Evolutionary conservation across 2,888 invertebrate genomes (phyloP).

Genomic region (Thumatha senex): DNA sequence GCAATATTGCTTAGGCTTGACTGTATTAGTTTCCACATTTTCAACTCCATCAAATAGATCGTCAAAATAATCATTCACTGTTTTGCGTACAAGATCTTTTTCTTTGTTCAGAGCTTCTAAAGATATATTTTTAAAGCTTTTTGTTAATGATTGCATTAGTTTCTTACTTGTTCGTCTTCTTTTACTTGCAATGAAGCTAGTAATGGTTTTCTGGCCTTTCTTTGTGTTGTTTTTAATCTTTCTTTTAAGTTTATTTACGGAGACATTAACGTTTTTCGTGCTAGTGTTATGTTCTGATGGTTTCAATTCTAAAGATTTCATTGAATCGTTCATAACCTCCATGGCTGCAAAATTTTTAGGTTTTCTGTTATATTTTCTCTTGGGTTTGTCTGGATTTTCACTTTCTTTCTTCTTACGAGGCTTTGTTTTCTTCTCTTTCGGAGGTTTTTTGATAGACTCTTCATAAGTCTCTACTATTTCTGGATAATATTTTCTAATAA

Average conservation of each 20-base stretch:
- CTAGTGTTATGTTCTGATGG: slow-evolving; percentile 45
- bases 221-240: slow-evolving; percentile 58
- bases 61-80: slow-evolving; percentile 16
- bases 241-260: slow-evolving; percentile 67
- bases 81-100: slow-evolving; percentile 2
- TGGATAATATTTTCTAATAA: slow-evolving; percentile 85
- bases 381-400: slow-evolving; percentile 55
- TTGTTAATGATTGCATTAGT: slow-evolving; percentile 40
- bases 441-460: slow-evolving; percentile 80
- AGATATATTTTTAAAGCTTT: slow-evolving; percentile 56
- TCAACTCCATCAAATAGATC: slow-evolving; percentile 31
- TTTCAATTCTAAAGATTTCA: slow-evolving; percentile 50
- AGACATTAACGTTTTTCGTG: slow-evolving; percentile 63
- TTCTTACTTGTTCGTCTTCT: slow-evolving; percentile 50
- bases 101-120: slow-evolving; percentile 27
- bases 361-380: slow-evolving; percentile 68
- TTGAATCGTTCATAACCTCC: slow-evolving; percentile 49
- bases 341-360: slow-evolving; percentile 41
- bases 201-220: slow-evolving; percentile 65
- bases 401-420: slow-evolving; percentile 52
- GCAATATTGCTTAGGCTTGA: neutral
- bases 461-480: slow-evolving; percentile 84
- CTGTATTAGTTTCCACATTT: slow-evolving; percentile 12
- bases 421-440: slow-evolving; percentile 66
- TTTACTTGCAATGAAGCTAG: slow-evolving; percentile 66